Percentiles rank a stretch among this genome's conserved stretches.
phyloP scores from a whole-genome alignment of 1,140 invertebrate genomes.

The Pseudomyrmex sp. region DNA sequence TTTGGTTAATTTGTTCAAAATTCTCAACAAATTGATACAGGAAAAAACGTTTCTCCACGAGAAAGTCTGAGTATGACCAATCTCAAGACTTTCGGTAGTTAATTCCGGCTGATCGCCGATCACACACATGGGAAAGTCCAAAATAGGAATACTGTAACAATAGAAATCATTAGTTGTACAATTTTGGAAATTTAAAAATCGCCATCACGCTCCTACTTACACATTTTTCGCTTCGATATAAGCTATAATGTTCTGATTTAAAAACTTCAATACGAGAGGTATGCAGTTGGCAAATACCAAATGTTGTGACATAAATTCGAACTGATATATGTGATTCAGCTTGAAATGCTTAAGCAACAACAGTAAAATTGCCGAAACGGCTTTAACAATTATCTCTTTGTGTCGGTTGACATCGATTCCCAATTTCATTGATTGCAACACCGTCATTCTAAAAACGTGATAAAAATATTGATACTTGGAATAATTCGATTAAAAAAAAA shows the following conservation, averaged over 20 bases:
- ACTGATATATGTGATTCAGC: slow-evolving; percentile 99
- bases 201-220: slow-evolving; percentile 82
- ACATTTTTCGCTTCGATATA: slow-evolving; percentile 98
- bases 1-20: slow-evolving; percentile 99
- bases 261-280: slow-evolving; percentile 99
- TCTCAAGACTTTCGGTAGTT: slow-evolving; percentile 96
- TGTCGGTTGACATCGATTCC: slow-evolving; percentile 99
- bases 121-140: slow-evolving; percentile 98
- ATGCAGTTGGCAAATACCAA: slow-evolving; percentile 99
- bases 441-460: slow-evolving; percentile 90
- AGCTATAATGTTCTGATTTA: slow-evolving; percentile 98
- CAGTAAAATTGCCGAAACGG: slow-evolving; percentile 97
- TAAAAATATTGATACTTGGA: neutral
- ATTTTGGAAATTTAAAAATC: neutral
- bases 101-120: slow-evolving; percentile 98
- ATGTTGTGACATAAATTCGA: slow-evolving; percentile 99
- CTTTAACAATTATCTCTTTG: slow-evolving; percentile 99
- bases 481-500: slow-evolving; percentile 25
- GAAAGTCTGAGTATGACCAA: slow-evolving; percentile 94
- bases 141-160: slow-evolving; percentile 91
- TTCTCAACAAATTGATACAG: slow-evolving; percentile 98
- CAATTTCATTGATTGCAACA: slow-evolving; percentile 98
- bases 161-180: slow-evolving; percentile 19
- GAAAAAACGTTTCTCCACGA: slow-evolving; percentile 99
- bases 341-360: slow-evolving; percentile 99